phyloP scores from a whole-genome alignment of 2,113 vertebrate species.

The Opisthocomus hoazin region DNA sequence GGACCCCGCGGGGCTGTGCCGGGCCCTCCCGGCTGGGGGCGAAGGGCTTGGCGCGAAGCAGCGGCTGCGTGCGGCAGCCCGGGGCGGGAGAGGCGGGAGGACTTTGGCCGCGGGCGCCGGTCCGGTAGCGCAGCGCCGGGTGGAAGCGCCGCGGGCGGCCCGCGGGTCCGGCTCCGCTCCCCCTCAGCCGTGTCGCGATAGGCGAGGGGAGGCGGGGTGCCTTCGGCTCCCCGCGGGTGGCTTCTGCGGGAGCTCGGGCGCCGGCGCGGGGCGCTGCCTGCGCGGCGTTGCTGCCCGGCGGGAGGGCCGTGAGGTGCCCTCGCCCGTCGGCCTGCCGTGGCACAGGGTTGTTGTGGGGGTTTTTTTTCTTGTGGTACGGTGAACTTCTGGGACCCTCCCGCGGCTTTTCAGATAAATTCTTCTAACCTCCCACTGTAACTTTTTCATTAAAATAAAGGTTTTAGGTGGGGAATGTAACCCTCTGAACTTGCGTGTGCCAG shows the following conservation, averaged over 20 bases:
- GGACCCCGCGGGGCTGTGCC: no score
- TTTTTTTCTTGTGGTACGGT: not conserved
- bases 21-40: not conserved
- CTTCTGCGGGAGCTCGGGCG: no score
- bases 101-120: not conserved
- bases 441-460: not conserved
- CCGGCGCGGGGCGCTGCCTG: no score
- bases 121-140: not conserved
- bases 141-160: not conserved
- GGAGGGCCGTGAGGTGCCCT: no score
- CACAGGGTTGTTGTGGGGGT: no score
- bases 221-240: no score
- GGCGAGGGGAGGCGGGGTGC: no score
- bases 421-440: not conserved
- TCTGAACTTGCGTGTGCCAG: fast-evolving
- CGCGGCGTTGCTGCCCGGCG: no score
- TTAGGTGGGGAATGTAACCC: not conserved
- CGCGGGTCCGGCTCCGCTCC: no score
- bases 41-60: not conserved
- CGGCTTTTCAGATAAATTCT: not conserved
- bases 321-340: no score
- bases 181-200: no score
- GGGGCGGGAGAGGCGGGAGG: not conserved
- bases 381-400: not conserved
- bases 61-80: not conserved